These are phyloP conservation scores for Hemiscyllium ocellatum DNA, from an alignment of 2,113 vertebrate species.

Conservation along the genomic window DNA sequence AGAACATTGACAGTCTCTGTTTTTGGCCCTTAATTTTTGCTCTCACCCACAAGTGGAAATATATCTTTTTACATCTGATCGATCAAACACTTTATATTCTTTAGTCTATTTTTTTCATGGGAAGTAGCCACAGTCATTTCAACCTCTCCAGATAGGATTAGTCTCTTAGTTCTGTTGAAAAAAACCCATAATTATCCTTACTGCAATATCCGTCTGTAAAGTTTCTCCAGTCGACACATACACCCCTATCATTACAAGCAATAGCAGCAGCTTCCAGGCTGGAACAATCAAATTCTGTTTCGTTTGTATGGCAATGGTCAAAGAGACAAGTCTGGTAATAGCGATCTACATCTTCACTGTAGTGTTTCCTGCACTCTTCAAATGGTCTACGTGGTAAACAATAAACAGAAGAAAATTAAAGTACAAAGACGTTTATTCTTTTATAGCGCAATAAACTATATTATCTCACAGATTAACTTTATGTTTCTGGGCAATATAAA, in stretches of 20 bases:
- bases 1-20: neutral
- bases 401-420: neutral
- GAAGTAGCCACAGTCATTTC: neutral
- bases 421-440: neutral
- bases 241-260: neutral
- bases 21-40: neutral
- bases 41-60: neutral
- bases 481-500: no score
- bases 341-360: neutral
- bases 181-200: neutral
- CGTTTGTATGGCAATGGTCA: neutral
- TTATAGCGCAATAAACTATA: neutral
- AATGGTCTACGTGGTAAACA: neutral
- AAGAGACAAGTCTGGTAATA: neutral
- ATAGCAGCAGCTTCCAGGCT: neutral
- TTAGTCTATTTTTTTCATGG: neutral
- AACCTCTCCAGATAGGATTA: neutral
- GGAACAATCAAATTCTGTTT: constrained; percentile 8
- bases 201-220: constrained; percentile 18
- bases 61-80: neutral
- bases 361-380: neutral
- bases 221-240: constrained; percentile 31
- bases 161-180: neutral
- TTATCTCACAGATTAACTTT: neutral
- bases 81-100: no score